These are phyloP conservation scores for Pelecanus crispus DNA, from an alignment of 2,113 vertebrate species.

Conservation along the genomic window DNA sequence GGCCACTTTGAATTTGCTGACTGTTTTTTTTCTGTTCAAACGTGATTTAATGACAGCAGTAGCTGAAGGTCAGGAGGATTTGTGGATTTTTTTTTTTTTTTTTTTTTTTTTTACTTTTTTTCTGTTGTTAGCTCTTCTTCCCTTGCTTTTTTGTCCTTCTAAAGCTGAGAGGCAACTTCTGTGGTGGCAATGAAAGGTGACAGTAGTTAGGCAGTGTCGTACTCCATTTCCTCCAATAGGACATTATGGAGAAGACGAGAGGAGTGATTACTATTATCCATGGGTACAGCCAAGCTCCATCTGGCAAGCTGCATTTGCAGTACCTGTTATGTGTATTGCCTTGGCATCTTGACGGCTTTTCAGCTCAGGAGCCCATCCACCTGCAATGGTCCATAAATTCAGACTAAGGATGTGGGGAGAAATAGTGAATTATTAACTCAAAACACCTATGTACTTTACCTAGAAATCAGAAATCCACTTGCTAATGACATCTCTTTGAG, in stretches of 20 bases:
- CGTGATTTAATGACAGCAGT: background rate
- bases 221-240: background rate
- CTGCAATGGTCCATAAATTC: background rate
- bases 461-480: background rate
- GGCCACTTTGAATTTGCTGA: background rate
- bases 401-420: background rate
- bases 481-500: background rate
- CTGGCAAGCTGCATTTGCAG: background rate
- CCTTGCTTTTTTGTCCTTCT: background rate
- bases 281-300: background rate
- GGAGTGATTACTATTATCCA: background rate
- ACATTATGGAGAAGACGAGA: background rate
- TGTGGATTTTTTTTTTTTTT: background rate
- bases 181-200: background rate
- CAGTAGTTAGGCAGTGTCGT: background rate
- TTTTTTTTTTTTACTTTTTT: background rate
- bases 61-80: background rate
- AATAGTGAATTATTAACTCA: background rate
- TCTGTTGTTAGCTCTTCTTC: background rate
- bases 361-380: background rate
- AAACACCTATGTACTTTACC: background rate
- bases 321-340: background rate
- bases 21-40: background rate
- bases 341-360: background rate
- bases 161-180: constrained; percentile 5